Evolutionary conservation across 2,113 vertebrate genomes (phyloP).

Genomic region (Brachyhypopomus gauderio): DNA sequence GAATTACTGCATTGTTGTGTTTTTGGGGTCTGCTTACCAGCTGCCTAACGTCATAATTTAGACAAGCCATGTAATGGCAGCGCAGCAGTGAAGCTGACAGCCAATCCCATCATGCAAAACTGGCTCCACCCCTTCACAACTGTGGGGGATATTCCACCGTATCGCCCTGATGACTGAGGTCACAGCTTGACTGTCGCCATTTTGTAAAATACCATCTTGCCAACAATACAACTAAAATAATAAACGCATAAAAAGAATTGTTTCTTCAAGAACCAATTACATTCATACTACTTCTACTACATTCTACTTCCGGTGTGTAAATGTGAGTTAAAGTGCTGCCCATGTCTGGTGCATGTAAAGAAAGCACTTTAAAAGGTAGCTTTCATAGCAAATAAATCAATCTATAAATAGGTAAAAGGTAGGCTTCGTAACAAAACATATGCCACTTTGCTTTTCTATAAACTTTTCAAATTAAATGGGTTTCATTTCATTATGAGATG

Average conservation of each 20-base stretch:
- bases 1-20: conserved; percentile 12
- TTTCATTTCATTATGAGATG: no score
- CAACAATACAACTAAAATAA: conserved; percentile 1
- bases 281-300: no score
- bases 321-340: conserved; percentile 20
- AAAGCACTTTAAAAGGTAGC: conserved; percentile 5
- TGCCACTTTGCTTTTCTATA: background rate
- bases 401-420: background rate
- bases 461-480: no score
- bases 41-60: background rate
- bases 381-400: background rate
- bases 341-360: conserved; percentile 7
- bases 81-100: background rate
- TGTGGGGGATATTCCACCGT: background rate
- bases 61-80: background rate
- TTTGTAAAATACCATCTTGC: conserved; percentile 24
- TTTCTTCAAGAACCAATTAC: background rate
- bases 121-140: background rate
- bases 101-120: background rate
- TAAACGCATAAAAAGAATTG: background rate
- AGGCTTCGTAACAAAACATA: no score
- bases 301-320: background rate
- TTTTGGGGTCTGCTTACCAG: background rate
- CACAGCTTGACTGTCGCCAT: conserved; percentile 15
- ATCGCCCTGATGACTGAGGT: conserved; percentile 5